Conservation (phyloP, 2,888 invertebrate species). For the Aricia artaxerxes region DNA sequence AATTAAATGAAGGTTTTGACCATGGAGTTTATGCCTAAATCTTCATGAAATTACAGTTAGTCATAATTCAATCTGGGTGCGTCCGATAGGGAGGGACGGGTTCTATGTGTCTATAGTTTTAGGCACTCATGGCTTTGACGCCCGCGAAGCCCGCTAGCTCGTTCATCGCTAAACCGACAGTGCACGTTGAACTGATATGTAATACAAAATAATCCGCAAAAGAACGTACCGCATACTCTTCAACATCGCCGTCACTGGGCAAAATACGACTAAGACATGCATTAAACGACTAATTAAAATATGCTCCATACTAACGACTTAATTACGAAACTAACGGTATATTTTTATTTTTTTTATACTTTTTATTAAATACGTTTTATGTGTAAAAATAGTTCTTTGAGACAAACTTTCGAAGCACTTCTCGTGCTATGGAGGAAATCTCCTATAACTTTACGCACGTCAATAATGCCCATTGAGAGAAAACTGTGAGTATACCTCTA, state of each 20-base stretch:
- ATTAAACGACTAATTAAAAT: slow-evolving; percentile 76
- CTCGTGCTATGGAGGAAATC: slow-evolving; percentile 45
- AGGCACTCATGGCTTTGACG: slow-evolving; percentile 51
- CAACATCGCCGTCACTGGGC: slow-evolving; percentile 50
- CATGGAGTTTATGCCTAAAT: neutral
- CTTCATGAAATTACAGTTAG: neutral
- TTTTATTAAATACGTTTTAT: slow-evolving; percentile 55
- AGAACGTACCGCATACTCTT: slow-evolving; percentile 49
- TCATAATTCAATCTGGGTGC: slow-evolving; percentile 18
- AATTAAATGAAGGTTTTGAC: too few species aligned
- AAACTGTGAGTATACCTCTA: slow-evolving; percentile 52
- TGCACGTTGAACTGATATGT: slow-evolving; percentile 57
- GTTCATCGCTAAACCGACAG: slow-evolving; percentile 25
- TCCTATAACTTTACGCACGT: slow-evolving; percentile 47
- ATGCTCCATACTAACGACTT: slow-evolving; percentile 70
- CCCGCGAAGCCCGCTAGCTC: slow-evolving; percentile 38
- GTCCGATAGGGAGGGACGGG: slow-evolving; percentile 41
- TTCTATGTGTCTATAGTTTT: slow-evolving; percentile 47
- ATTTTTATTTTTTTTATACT: slow-evolving; percentile 61
- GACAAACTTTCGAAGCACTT: slow-evolving; percentile 63
- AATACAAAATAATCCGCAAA: slow-evolving; percentile 56
- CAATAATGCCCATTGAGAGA: slow-evolving; percentile 66
- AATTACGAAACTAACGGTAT: slow-evolving; percentile 75
- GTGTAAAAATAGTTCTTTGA: slow-evolving; percentile 76
- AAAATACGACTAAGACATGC: slow-evolving; percentile 73